These are phyloP conservation scores for Apamea anceps DNA, from an alignment of 2,888 invertebrate species.

Conservation along the genomic window DNA sequence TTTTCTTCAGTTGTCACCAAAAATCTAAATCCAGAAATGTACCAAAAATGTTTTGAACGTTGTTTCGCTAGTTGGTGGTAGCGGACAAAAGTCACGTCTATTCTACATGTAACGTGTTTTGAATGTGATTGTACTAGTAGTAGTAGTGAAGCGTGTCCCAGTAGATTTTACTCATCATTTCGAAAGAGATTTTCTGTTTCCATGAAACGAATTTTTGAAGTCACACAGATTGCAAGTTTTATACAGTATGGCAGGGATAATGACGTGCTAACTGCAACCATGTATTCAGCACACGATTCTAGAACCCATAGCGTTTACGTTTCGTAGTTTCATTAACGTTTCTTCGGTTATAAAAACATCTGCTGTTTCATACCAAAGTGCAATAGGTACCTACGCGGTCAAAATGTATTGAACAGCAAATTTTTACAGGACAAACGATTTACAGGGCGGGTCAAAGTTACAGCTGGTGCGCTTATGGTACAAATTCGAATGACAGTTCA, in stretches of 20 bases:
- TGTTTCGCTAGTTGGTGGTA: slow-evolving; percentile 44
- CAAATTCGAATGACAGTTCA: not conserved
- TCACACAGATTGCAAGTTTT: no score
- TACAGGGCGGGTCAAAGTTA: not conserved
- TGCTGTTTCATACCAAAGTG: no score
- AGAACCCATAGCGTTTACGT: no score
- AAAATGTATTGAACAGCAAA: no score
- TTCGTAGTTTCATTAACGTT: no score
- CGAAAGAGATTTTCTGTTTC: slow-evolving; percentile 15
- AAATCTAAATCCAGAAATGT: slow-evolving; percentile 27
- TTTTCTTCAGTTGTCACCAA: not conserved
- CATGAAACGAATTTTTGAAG: not conserved
- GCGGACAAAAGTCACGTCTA: slow-evolving; percentile 60
- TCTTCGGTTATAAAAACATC: no score
- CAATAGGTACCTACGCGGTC: no score
- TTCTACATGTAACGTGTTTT: slow-evolving; percentile 54
- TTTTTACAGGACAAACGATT: no score
- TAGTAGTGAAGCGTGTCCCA: slow-evolving; percentile 23
- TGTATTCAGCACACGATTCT: no score
- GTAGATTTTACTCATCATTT: slow-evolving; percentile 47
- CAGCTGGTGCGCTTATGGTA: not conserved
- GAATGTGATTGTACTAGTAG: slow-evolving; percentile 51
- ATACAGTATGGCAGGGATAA: no score
- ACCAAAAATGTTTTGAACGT: slow-evolving; percentile 40
- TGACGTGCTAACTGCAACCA: no score